Evolutionary conservation across 2,113 vertebrate genomes (phyloP), one percentile per base, ranked within the genome.

Genomic region (Tragulus kanchil): DNA sequence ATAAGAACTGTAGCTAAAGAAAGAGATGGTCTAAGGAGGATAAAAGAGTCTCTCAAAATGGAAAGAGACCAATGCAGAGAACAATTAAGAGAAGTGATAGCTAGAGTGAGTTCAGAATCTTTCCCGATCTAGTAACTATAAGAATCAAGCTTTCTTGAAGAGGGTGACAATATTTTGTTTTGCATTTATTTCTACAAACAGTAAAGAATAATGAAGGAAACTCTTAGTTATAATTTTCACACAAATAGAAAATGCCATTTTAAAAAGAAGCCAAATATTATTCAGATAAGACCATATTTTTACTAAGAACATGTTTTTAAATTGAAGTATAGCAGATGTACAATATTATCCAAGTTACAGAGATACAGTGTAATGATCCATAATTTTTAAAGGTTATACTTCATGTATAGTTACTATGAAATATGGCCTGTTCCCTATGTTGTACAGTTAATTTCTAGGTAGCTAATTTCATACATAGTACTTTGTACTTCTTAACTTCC

Each of bases 1-100:
- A 83, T 95, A 16, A 93, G 50, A 96, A 90, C 50, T 69, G 1
- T 97, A 91, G 75, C 95, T 77, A 79, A 97, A 23, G 96, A 96
- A 67, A 96, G 36, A 75, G 85, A 93, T 85, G 81, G 97, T 45
- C 95, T 97, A 42, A 91, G 45, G 84, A 89, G 28, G 48, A 92
- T 81, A 21, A 91, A 96, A n/a, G 79, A 82, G 6, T 94, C 65
- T 89, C 58, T 97, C 48, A 64, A 85, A 90, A 58, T 67, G n/a
- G 88, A 91, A 87, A 97, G 85, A 89, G 83, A 89, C 77, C 96
- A 82, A 23, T 75, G 81, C 65, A 69, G 86, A 96, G 82, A 90
- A 94, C 50, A 45, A 23, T 23, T 95, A 45, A 92, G 48, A 65
- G 28, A 92, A 61, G 64, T 59, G 64, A 71, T 54, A 90, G 93